Conservation (phyloP, 2,888 invertebrate species). For the Hypomecis punctinalis region DNA sequence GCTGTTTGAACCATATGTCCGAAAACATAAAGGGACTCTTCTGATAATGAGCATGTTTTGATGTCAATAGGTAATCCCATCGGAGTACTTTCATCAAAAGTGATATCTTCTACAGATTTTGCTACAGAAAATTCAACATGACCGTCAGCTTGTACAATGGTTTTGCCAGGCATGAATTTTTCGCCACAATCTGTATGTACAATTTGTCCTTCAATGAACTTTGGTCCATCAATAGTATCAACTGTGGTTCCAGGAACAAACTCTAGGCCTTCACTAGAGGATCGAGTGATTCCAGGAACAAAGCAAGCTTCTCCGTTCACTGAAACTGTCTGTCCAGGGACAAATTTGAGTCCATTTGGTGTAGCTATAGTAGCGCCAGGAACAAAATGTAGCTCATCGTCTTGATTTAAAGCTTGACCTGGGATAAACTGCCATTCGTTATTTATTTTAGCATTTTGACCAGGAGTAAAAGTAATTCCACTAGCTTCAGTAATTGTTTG, state of each 20-base stretch:
- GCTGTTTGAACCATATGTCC: conserved; percentile 88
- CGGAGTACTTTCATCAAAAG: conserved; percentile 82
- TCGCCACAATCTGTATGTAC: conserved; percentile 85
- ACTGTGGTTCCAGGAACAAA: conserved; percentile 87
- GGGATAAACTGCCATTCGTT: conserved; percentile 87
- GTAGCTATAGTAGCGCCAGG: conserved; percentile 87
- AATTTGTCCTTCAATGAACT: conserved; percentile 88
- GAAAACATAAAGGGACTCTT: conserved; percentile 84
- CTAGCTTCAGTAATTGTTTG: conserved; percentile 83
- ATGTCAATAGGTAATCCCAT: conserved; percentile 85
- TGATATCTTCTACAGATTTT: conserved; percentile 83
- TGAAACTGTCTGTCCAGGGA: conserved; percentile 86
- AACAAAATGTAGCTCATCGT: conserved; percentile 84
- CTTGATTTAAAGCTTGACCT: conserved; percentile 86
- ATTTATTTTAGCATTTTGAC: conserved; percentile 84
- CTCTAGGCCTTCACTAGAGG: conserved; percentile 70
- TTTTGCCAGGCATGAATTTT: conserved; percentile 87
- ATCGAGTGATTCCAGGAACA: conserved; percentile 85
- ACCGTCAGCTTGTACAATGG: conserved; percentile 78
- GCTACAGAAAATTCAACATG: conserved; percentile 85
- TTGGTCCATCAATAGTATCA: conserved; percentile 86
- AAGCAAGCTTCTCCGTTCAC: conserved; percentile 83
- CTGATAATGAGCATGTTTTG: conserved; percentile 80
- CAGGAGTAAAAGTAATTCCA: conserved; percentile 86
- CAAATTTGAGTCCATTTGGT: conserved; percentile 86